Conservation (phyloP, 2,113 vertebrate species). For the Climacteris rufus region DNA sequence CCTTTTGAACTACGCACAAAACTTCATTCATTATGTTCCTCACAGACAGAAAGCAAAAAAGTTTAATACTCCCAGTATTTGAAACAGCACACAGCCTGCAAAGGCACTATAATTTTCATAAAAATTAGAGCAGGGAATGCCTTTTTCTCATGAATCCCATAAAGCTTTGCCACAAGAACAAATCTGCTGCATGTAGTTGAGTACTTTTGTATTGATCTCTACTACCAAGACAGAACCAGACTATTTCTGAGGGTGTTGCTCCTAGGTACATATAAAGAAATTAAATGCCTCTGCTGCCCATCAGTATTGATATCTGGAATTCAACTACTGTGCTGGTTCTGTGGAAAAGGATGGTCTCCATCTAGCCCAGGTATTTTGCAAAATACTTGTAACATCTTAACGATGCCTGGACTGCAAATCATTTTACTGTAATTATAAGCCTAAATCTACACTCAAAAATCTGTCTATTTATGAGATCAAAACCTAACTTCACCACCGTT, state of each 20-base stretch:
- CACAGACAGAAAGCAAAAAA: neutral
- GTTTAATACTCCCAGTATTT: neutral
- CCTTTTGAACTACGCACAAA: constrained; percentile 3
- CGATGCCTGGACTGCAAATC: fast-evolving
- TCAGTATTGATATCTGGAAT: neutral
- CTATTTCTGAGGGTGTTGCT: neutral
- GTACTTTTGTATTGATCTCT: neutral
- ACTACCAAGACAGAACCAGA: neutral
- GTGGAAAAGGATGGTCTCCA: neutral
- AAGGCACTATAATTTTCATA: neutral
- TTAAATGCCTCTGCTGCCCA: neutral
- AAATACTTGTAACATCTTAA: neutral
- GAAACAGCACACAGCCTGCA: neutral
- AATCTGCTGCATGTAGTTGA: neutral
- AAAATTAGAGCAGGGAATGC: neutral
- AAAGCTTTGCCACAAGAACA: neutral
- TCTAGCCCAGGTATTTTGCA: neutral
- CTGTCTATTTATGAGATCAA: neutral
- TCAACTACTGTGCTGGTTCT: neutral
- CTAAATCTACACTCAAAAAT: neutral
- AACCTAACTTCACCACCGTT: neutral
- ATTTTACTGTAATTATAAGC: neutral
- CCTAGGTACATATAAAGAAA: neutral
- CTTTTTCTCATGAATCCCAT: neutral
- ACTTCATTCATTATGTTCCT: neutral